phyloP scores from a whole-genome alignment of 1,140 invertebrate species.

The Batillaria attramentaria region DNA sequence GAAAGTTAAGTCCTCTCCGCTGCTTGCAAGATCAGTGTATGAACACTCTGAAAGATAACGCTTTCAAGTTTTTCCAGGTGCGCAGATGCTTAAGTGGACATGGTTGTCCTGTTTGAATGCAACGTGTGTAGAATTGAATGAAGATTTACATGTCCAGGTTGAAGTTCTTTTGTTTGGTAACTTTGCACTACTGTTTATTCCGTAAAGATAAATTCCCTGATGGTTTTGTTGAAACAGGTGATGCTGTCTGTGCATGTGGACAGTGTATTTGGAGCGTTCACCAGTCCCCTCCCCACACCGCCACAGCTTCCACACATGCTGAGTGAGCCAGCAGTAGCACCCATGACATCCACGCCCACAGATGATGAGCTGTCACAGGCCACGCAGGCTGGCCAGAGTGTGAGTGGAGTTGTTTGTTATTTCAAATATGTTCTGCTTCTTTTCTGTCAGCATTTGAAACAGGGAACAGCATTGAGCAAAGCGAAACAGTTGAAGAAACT shows the following conservation, averaged over 20 bases:
- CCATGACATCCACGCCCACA: constrained; percentile 28
- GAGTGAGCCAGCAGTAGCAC: background rate
- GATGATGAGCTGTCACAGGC: constrained; percentile 62
- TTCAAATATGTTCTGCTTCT: background rate
- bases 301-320: constrained; percentile 33
- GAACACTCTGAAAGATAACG: too few relatives aligned
- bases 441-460: background rate
- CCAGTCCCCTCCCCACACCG: constrained; percentile 51
- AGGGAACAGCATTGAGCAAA: background rate
- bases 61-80: too few relatives aligned
- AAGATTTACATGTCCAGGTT: too few relatives aligned
- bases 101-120: too few relatives aligned
- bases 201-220: background rate
- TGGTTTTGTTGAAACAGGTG: constrained; percentile 46
- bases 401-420: too few relatives aligned
- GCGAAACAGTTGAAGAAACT: background rate
- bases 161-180: too few relatives aligned
- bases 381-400: constrained; percentile 3
- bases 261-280: constrained; percentile 73
- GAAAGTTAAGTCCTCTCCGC: too few relatives aligned
- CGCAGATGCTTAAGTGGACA: too few relatives aligned
- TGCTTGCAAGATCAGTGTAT: too few relatives aligned
- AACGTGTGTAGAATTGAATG: too few relatives aligned
- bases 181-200: too few relatives aligned
- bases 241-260: constrained; percentile 74